Conservation (phyloP, 2,888 invertebrate genomes). For the Dorcus parallelipipedus region DNA sequence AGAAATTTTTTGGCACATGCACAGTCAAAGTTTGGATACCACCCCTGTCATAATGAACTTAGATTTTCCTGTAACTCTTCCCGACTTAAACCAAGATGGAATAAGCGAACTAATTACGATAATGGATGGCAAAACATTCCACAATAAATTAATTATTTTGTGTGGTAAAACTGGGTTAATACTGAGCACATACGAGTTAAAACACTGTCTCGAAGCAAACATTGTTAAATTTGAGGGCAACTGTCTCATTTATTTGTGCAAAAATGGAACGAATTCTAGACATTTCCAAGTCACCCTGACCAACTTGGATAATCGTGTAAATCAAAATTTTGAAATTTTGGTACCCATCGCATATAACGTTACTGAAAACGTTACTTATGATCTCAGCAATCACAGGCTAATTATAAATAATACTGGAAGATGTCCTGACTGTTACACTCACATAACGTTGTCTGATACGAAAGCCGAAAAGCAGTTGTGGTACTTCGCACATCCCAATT, state of each 20-base stretch:
- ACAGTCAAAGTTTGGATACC: conserved; percentile 53
- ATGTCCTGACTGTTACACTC: conserved; percentile 68
- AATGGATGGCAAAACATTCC: conserved; percentile 50
- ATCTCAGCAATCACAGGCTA: conserved; percentile 62
- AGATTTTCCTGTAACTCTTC: conserved; percentile 57
- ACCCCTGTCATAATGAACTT: conserved; percentile 55
- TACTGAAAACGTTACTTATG: conserved; percentile 51
- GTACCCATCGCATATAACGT: conserved; percentile 24
- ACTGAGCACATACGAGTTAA: conserved; percentile 59
- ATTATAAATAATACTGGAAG: conserved; percentile 67
- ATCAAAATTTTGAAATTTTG: conserved; percentile 16
- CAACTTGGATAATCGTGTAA: conserved; percentile 14
- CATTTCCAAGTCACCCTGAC: conserved; percentile 11
- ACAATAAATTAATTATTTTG: conserved; percentile 63
- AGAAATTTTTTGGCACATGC: conserved; percentile 59
- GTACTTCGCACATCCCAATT: conserved; percentile 60
- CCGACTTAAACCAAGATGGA: conserved; percentile 70
- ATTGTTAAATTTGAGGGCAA: conserved; percentile 55
- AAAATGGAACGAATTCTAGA: conserved; percentile 49
- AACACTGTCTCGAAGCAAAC: conserved; percentile 58
- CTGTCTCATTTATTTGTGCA: conserved; percentile 50
- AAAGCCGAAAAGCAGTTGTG: conserved; percentile 48
- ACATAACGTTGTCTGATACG: conserved; percentile 57
- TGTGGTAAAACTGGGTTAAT: conserved; percentile 69
- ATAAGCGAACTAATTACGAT: conserved; percentile 65